Percentiles rank a stretch among this genome's conserved stretches.
These are phyloP conservation scores for Peromyscus californicus DNA, from an alignment of 2,113 vertebrate species.

Conservation along the genomic window DNA sequence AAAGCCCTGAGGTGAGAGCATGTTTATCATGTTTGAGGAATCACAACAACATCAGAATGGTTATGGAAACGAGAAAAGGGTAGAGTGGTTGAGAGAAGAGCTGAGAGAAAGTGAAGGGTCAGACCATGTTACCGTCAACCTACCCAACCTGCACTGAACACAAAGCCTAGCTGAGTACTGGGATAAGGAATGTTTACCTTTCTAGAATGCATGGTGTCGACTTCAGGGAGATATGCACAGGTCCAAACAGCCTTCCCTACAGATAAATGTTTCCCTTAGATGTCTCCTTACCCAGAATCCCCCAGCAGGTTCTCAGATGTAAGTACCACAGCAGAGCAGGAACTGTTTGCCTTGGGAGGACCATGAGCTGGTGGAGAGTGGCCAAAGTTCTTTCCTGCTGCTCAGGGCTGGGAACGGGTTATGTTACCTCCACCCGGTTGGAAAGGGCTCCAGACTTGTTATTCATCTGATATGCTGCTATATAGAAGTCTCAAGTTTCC, in stretches of 20 bases:
- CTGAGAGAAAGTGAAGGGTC: not conserved
- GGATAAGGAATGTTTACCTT: conserved; percentile 1
- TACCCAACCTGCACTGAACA: not conserved
- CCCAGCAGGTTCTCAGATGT: conserved; percentile 26
- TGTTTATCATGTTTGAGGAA: not conserved
- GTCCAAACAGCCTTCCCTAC: conserved; percentile 7
- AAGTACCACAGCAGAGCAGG: conserved; percentile 9
- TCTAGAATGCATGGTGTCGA: not conserved
- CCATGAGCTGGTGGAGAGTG: conserved; percentile 60
- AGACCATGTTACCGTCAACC: not conserved
- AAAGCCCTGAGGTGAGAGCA: not conserved
- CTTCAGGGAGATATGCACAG: not conserved
- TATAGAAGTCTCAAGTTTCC: conserved; percentile 45
- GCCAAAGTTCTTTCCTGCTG: conserved; percentile 72
- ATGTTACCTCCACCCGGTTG: conserved; percentile 69
- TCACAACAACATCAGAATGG: not conserved
- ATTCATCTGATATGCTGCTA: conserved; percentile 60
- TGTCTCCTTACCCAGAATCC: conserved; percentile 34
- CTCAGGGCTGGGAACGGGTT: conserved; percentile 58
- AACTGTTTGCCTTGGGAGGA: conserved; percentile 79
- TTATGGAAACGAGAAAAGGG: not conserved
- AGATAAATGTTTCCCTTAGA: not conserved
- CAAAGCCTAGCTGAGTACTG: conserved; percentile 1
- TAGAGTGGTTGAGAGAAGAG: not conserved
- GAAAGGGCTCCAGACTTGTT: conserved; percentile 65